phyloP scores from a whole-genome alignment of 1,140 invertebrate genomes.

The Protaetia brevitarsis region DNA sequence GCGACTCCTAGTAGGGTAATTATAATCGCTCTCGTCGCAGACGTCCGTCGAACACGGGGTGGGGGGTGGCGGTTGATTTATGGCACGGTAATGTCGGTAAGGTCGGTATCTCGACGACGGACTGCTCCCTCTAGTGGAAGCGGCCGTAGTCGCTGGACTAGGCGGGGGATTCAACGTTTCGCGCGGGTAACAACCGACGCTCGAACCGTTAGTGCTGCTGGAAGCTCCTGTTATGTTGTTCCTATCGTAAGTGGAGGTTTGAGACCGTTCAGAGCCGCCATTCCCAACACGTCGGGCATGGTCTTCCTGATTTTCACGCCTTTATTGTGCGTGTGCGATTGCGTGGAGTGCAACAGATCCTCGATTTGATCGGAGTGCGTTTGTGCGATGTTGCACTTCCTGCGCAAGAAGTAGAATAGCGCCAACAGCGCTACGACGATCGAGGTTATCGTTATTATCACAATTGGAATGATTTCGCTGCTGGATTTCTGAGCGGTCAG shows the following conservation, averaged over 20 bases:
- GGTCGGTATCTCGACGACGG: conserved; percentile 60
- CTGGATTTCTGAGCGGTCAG: conserved; percentile 41
- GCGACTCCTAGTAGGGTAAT: conserved; percentile 56
- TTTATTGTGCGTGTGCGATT: conserved; percentile 28
- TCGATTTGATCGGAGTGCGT: conserved; percentile 52
- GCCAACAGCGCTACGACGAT: conserved; percentile 48
- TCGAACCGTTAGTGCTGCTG: conserved; percentile 64
- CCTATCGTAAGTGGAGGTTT: conserved; percentile 68
- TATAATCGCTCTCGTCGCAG: conserved; percentile 82
- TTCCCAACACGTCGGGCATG: conserved; percentile 59
- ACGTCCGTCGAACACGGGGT: conserved; percentile 93
- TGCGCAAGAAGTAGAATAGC: conserved; percentile 33
- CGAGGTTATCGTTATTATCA: conserved; percentile 34
- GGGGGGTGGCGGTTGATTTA: conserved; percentile 84
- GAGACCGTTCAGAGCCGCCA: conserved; percentile 63
- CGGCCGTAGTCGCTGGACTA: conserved; percentile 74
- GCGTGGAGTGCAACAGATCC: conserved; percentile 46
- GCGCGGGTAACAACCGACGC: conserved; percentile 64
- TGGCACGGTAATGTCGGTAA: conserved; percentile 73
- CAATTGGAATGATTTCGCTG: conserved; percentile 45
- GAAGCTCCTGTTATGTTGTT: conserved; percentile 81
- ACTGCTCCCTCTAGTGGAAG: conserved; percentile 55
- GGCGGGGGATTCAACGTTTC: conserved; percentile 88
- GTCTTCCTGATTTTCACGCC: conserved; percentile 35
- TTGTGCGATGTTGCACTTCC: conserved; percentile 29